These are phyloP conservation scores for Microplitis demolitor DNA, from an alignment of 1,140 invertebrate species.

Conservation along the genomic window DNA sequence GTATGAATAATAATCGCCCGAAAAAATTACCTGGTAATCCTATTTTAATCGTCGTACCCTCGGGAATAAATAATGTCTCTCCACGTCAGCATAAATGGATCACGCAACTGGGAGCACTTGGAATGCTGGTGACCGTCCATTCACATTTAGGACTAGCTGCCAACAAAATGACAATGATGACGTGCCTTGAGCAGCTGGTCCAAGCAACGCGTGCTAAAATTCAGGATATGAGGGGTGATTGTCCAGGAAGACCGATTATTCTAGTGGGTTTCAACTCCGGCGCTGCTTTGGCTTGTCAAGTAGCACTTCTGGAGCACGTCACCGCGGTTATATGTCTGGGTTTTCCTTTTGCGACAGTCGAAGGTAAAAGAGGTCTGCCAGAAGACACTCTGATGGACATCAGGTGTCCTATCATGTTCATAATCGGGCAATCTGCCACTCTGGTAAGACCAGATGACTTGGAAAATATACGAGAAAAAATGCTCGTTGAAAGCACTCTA, in stretches of 20 bases:
- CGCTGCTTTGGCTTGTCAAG: constrained; percentile 73
- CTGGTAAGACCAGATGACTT: constrained; percentile 72
- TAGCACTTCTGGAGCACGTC: constrained; percentile 70
- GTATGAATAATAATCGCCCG: constrained; percentile 64
- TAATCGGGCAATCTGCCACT: constrained; percentile 78
- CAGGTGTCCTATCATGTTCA: constrained; percentile 77
- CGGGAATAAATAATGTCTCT: constrained; percentile 55
- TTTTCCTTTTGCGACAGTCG: constrained; percentile 77
- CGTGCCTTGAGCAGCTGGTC: constrained; percentile 73
- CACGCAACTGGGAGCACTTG: constrained; percentile 69
- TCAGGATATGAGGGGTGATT: constrained; percentile 71
- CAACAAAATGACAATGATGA: constrained; percentile 62
- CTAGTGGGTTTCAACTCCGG: constrained; percentile 79
- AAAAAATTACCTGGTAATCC: constrained; percentile 77
- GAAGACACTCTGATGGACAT: constrained; percentile 79
- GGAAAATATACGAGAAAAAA: constrained; percentile 75
- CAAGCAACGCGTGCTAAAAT: constrained; percentile 72
- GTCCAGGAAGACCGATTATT: constrained; percentile 74
- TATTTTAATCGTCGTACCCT: constrained; percentile 72
- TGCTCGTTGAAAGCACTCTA: constrained; percentile 77
- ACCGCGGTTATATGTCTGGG: constrained; percentile 79
- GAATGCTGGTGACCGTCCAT: constrained; percentile 72
- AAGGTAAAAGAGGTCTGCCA: constrained; percentile 76
- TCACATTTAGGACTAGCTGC: constrained; percentile 57
- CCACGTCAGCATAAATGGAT: constrained; percentile 75